Base-by-base conservation (phyloP, 2,888 invertebrate genomes). In the Auanema sp. region DNA sequence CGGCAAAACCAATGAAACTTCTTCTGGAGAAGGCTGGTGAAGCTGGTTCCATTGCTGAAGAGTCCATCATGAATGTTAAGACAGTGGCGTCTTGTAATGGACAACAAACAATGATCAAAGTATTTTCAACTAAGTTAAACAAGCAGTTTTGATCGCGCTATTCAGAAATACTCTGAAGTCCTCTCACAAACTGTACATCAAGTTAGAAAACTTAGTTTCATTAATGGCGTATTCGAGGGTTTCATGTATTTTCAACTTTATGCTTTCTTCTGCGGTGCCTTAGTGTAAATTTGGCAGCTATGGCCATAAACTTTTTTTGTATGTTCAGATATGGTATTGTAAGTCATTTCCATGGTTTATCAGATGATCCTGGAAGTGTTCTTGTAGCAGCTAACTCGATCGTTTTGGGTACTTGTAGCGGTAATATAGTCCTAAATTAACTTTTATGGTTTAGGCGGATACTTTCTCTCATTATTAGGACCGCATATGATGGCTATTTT, bases 1-100 rank as follows among this genome's bases (percentile, higher is more conserved):
- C 58, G n/a, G 61, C 60, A 6, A 47, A 43, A 12, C 58, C 61
- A 2, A 69, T 62, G 54, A 58, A 62, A n/a, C 58, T 64, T 10
- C 49, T 69, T 5, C 60, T 72, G 66, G 11, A 57, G 2, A 51
- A 65, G 1, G 65, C 63, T 14, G 56, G 64, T 1, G 64, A 69
- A 54, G 68, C 69, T 12, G 67, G 67, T 40, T 56, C 68, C 21
- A 64, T 69, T 1, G 64, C 71, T 16, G 73, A 73, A 60, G 73
- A 74, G 60, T 65, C 68, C n/a, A 65, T 71, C 33, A 60, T 71
- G 53, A 69, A 73, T 50, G 69, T 74, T n/a, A 56, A 69, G 58
- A 76, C 75, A 14, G 70, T 76, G 18, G 73, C 73, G 18, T 66
- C 72, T 6, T 73, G 69, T 25, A 76, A 76, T 55, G 75, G 71